Percentiles rank a stretch among this genome's conserved stretches.
Evolutionary conservation across 2,113 vertebrate species (phyloP).

Genomic region (Otocyon megalotis): DNA sequence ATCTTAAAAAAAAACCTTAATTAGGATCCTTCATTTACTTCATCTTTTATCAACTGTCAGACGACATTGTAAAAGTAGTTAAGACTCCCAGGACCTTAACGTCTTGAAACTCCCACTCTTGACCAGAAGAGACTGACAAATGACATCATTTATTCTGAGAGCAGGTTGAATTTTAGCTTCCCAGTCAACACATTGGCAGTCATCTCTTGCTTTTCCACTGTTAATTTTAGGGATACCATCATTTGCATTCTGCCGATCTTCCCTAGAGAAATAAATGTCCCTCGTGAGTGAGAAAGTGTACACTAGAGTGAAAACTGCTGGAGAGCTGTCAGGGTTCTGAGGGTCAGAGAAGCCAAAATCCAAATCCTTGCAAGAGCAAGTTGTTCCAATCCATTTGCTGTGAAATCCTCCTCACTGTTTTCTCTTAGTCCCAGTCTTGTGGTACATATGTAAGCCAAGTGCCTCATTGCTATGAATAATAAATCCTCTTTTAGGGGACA

Average conservation of each 20-base stretch:
- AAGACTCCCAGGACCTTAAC: slow-evolving; percentile 15
- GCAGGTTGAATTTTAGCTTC: slow-evolving; percentile 7
- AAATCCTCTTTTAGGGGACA: not conserved
- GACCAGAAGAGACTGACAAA: slow-evolving; percentile 32
- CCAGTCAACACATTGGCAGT: slow-evolving; percentile 14
- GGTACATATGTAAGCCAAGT: not conserved
- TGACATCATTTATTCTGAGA: slow-evolving; percentile 54
- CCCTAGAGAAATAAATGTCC: slow-evolving; percentile 42
- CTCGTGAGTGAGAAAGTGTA: not conserved
- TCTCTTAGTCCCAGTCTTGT: not conserved
- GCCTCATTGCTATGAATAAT: not conserved
- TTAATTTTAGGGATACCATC: slow-evolving; percentile 52
- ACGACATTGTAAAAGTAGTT: slow-evolving; percentile 60
- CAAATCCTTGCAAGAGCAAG: slow-evolving; percentile 15
- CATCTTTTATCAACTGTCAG: slow-evolving; percentile 52
- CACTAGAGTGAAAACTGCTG: not conserved
- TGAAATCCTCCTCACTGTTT: not conserved
- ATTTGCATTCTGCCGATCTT: slow-evolving; percentile 36
- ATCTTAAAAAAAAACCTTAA: not conserved
- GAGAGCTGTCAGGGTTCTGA: not conserved
- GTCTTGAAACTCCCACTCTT: slow-evolving; percentile 3
- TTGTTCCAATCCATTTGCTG: slow-evolving; percentile 18
- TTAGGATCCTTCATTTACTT: not conserved
- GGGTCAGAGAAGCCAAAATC: not conserved
- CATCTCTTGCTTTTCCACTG: not conserved